Evolutionary conservation across 92 coral and sea anemone genomes (phyloP).

Genomic region (Paragorgia papillata): DNA sequence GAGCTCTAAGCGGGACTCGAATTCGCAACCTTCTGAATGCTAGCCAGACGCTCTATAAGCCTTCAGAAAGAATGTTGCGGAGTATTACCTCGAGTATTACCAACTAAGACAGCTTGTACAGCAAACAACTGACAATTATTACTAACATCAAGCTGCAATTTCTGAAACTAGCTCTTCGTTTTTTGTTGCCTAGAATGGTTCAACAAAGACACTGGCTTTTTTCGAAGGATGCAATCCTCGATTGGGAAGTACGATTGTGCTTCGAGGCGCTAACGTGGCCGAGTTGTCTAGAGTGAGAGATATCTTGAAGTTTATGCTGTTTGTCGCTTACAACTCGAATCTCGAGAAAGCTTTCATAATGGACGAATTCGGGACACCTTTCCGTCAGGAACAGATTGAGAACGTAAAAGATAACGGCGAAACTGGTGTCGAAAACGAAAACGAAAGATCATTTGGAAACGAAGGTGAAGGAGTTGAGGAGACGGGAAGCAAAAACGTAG

Average conservation of each 20-base stretch:
- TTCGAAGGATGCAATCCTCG: constrained; percentile 90
- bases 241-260: constrained; percentile 82
- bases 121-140: too few relatives aligned
- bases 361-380: constrained; percentile 94
- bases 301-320: constrained; percentile 75
- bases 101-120: too few relatives aligned
- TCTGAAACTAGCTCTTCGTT: too few relatives aligned
- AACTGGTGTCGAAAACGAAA: not conserved
- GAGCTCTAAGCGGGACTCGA: too few relatives aligned
- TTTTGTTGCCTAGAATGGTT: constrained; percentile 89
- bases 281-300: constrained; percentile 79
- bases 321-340: constrained; percentile 81
- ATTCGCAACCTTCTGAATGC: too few relatives aligned
- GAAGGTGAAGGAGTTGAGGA: not conserved
- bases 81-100: too few relatives aligned
- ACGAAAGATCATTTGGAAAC: constrained; percentile 1
- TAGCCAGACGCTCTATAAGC: too few relatives aligned
- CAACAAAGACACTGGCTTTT: constrained; percentile 84
- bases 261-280: constrained; percentile 86
- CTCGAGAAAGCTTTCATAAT: constrained; percentile 80
- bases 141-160: too few relatives aligned
- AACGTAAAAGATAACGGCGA: not conserved
- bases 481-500: not conserved
- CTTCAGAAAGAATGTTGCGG: too few relatives aligned
- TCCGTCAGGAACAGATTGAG: not conserved